These are phyloP conservation scores for Nycticorax nycticorax DNA, from an alignment of 2,113 vertebrate genomes.

Conservation along the genomic window DNA sequence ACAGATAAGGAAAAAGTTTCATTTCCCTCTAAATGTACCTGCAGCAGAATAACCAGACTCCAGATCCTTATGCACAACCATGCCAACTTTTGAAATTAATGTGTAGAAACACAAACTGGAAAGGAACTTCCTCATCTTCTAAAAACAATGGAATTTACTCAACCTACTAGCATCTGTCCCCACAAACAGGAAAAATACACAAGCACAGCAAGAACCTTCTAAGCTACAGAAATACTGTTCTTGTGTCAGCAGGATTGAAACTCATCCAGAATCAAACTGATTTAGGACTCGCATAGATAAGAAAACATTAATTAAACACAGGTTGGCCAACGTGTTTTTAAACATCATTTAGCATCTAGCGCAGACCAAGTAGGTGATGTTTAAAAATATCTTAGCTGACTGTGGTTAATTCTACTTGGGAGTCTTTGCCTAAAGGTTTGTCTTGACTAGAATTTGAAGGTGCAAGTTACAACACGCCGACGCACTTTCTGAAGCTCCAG, in stretches of 20 bases:
- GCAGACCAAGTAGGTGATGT: conserved; percentile 40
- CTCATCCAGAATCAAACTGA: background rate
- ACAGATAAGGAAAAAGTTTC: background rate
- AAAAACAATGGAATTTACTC: background rate
- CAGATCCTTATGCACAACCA: background rate
- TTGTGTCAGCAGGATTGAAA: background rate
- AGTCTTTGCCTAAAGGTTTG: conserved; percentile 59
- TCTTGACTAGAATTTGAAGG: conserved; percentile 33
- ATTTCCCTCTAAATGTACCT: background rate
- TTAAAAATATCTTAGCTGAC: conserved; percentile 62
- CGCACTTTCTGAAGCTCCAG: background rate
- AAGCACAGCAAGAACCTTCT: background rate
- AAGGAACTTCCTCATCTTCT: background rate
- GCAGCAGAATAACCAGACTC: background rate
- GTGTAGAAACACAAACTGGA: background rate
- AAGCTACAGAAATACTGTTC: background rate
- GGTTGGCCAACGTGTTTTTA: conserved; percentile 21
- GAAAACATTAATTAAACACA: conserved; percentile 32
- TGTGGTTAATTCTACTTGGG: conserved; percentile 59
- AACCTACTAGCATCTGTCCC: background rate
- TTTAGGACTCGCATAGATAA: background rate
- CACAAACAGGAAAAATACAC: background rate
- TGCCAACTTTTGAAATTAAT: background rate
- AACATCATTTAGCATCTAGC: conserved; percentile 19
- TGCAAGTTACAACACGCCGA: background rate